These are phyloP conservation scores for Sminthurinus signatus DNA, from an alignment of 1,140 invertebrate species.

Conservation along the genomic window DNA sequence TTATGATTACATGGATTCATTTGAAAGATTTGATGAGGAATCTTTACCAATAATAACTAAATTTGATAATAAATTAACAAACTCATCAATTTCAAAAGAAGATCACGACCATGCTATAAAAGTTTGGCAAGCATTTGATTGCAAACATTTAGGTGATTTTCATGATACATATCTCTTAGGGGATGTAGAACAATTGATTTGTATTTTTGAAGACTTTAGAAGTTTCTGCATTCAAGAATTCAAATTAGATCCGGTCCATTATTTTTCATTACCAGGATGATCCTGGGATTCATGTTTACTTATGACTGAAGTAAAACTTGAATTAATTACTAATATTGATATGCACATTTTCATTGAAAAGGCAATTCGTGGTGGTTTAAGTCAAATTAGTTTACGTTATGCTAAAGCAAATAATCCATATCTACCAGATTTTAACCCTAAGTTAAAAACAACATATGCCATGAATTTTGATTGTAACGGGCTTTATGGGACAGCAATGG, in stretches of 20 bases:
- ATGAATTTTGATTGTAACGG: constrained; percentile 37
- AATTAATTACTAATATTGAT: constrained; percentile 40
- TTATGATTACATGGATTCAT: background rate
- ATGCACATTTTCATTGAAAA: constrained; percentile 42
- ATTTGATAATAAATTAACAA: constrained; percentile 26
- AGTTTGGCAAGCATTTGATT: constrained; percentile 41
- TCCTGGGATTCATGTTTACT: constrained; percentile 42
- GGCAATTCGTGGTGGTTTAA: constrained; percentile 32
- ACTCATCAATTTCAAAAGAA: background rate
- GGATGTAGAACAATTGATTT: constrained; percentile 34
- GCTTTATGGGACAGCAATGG: constrained; percentile 42
- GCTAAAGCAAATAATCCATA: constrained; percentile 39
- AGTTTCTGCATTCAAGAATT: constrained; percentile 16
- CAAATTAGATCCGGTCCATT: constrained; percentile 41
- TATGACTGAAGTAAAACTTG: constrained; percentile 27
- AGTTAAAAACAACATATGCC: constrained; percentile 8
- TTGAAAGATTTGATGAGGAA: constrained; percentile 33
- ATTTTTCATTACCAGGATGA: constrained; percentile 42
- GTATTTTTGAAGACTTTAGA: constrained; percentile 44
- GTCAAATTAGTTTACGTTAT: constrained; percentile 29
- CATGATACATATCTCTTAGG: constrained; percentile 42
- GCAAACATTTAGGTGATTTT: constrained; percentile 41
- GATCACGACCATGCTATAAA: constrained; percentile 41
- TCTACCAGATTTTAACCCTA: constrained; percentile 19
- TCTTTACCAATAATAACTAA: constrained; percentile 21